A percentile compares a stretch with the other conserved stretches of the same genome.
Conservation (phyloP, 2,888 invertebrate species). For the Acleris laterana region DNA sequence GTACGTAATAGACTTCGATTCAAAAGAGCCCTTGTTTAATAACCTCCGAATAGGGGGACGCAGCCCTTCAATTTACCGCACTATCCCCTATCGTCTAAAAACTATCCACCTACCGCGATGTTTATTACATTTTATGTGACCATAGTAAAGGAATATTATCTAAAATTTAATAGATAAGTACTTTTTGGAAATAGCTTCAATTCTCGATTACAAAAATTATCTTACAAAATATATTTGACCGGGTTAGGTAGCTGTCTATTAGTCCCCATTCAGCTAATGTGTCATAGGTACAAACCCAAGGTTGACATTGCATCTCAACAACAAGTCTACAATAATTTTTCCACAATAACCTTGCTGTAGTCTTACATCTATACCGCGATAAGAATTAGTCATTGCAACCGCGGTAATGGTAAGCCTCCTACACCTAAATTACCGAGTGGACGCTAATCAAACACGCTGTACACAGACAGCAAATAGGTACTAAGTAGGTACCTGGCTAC, state of each 20-base stretch:
- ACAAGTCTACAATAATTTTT: slow-evolving; percentile 55
- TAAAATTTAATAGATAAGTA: not conserved
- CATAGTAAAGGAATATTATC: not conserved
- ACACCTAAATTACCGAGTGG: slow-evolving; percentile 49
- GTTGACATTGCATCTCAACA: slow-evolving; percentile 34
- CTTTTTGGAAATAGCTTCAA: not conserved
- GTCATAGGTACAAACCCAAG: slow-evolving; percentile 7
- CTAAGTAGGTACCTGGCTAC: slow-evolving; percentile 6
- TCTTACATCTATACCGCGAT: slow-evolving; percentile 52
- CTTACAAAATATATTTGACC: not conserved
- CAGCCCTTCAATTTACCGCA: slow-evolving; percentile 30
- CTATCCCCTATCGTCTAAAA: slow-evolving; percentile 26
- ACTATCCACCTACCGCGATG: slow-evolving; percentile 17
- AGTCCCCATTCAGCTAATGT: not conserved
- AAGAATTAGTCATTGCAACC: slow-evolving; percentile 62
- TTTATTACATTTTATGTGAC: slow-evolving; percentile 17
- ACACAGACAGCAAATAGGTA: slow-evolving; percentile 20
- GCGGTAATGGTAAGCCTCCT: slow-evolving; percentile 51
- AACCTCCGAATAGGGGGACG: slow-evolving; percentile 17
- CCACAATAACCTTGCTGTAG: slow-evolving; percentile 62
- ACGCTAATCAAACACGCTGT: slow-evolving; percentile 54
- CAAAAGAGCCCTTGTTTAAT: slow-evolving; percentile 6
- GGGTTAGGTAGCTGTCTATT: not conserved
- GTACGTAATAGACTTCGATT: slow-evolving; percentile 8
- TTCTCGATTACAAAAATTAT: too few species aligned